phyloP scores from a whole-genome alignment of 2,888 invertebrate species.

The Congeria kusceri region DNA sequence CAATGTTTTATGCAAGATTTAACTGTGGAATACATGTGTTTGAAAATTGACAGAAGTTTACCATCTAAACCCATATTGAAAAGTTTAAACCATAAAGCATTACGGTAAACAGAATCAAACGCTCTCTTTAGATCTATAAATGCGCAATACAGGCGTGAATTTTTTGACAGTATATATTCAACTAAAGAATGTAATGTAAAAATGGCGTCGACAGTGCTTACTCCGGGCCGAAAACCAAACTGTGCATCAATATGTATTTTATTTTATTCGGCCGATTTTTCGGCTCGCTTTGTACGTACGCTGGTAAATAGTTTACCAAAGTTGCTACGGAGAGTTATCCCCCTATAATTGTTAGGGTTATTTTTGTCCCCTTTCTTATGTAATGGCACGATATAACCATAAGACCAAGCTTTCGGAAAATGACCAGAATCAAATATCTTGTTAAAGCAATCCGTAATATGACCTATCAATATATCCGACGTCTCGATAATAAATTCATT shows the following conservation, averaged over 20 bases:
- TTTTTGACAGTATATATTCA: neutral
- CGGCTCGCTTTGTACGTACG: neutral
- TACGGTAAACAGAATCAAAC: no score
- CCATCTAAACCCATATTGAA: no score
- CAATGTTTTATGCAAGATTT: no score
- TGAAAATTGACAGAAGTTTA: no score
- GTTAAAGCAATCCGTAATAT: constrained; percentile 14
- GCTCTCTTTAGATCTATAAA: constrained; percentile 27
- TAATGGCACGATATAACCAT: constrained; percentile 12
- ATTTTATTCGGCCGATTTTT: constrained; percentile 6
- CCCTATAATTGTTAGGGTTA: constrained; percentile 6
- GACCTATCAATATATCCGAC: constrained; percentile 6
- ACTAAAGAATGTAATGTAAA: constrained; percentile 12
- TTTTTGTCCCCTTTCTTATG: constrained; percentile 15
- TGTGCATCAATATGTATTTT: constrained; percentile 7
- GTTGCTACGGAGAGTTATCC: constrained; percentile 2
- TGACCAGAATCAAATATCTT: constrained; percentile 11
- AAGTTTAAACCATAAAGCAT: no score
- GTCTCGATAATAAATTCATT: constrained; percentile 17
- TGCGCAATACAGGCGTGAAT: constrained; percentile 11
- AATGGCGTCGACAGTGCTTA: constrained; percentile 1
- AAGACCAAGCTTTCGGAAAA: constrained; percentile 10
- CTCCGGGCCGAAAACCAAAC: constrained; percentile 13
- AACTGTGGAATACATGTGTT: no score
- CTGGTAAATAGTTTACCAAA: constrained; percentile 18